A percentile compares a stretch with the other conserved stretches of the same genome.
Evolutionary conservation across 2,797 vertebrate species (phyloP).

Genomic region (Gallinago solitaria): DNA sequence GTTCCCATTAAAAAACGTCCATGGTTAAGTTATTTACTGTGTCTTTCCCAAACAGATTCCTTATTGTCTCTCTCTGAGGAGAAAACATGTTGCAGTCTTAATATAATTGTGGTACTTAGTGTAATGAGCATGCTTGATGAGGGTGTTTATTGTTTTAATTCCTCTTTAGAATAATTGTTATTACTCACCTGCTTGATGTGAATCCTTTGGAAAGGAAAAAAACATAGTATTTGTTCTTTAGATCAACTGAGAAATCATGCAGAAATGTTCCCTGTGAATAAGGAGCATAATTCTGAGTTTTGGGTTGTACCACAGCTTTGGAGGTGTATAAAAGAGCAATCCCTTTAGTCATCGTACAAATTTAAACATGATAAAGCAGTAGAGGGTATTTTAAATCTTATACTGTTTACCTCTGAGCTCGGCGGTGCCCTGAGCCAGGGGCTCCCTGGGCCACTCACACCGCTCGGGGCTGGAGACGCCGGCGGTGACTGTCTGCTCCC

Average conservation of each 20-base stretch:
- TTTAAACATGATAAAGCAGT: not conserved
- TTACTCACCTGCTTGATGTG: not conserved
- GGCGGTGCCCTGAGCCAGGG: not conserved
- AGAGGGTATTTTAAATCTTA: not conserved
- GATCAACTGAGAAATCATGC: not conserved
- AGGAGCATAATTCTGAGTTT: not conserved
- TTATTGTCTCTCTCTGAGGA: not conserved
- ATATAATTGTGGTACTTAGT: not conserved
- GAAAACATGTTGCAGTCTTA: not conserved
- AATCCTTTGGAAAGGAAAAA: not conserved
- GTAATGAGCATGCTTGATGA: slow-evolving; percentile 14
- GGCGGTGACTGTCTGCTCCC: not conserved
- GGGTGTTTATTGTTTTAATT: slow-evolving; percentile 3
- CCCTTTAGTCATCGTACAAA: not conserved
- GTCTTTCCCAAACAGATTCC: not conserved
- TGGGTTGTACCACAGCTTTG: not conserved
- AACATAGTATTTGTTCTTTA: not conserved
- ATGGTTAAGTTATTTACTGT: not conserved
- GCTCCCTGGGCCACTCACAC: not conserved
- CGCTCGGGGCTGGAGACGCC: not conserved
- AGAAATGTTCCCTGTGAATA: not conserved
- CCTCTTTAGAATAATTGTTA: not conserved
- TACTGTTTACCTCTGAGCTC: not conserved
- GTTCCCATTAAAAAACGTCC: not conserved
- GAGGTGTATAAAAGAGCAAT: not conserved